Percentiles rank a stretch among this genome's conserved stretches.
phyloP scores from a whole-genome alignment of 2,797 vertebrate species.

The Lagocephalus sceleratus region DNA sequence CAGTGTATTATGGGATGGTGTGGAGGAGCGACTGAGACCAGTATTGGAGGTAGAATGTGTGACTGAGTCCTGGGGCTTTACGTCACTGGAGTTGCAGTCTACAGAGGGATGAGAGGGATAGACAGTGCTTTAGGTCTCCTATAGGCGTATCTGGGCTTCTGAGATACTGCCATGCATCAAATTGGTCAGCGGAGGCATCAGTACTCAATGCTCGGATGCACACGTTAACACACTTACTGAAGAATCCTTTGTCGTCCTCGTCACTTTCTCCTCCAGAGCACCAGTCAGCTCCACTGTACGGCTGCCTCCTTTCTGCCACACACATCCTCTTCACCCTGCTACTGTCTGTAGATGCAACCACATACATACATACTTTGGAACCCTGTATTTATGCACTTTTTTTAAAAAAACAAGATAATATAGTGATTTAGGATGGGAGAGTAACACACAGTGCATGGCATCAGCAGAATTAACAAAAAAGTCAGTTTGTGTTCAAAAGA shows the following conservation, averaged over 20 bases:
- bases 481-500: not conserved
- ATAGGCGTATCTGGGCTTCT: constrained; percentile 27
- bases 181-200: constrained; percentile 27
- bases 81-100: constrained; percentile 96
- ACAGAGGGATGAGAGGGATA: constrained; percentile 21
- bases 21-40: constrained; percentile 90
- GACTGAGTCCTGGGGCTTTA: constrained; percentile 92
- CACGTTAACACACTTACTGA: constrained; percentile 73
- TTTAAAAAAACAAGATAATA: constrained; percentile 3
- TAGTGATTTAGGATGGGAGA: constrained; percentile 1
- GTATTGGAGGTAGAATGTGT: constrained; percentile 90
- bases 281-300: constrained; percentile 82
- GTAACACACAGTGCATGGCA: not conserved
- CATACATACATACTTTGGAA: constrained; percentile 14
- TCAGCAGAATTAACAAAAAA: not conserved
- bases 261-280: constrained; percentile 84
- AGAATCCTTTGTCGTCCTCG: constrained; percentile 82
- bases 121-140: constrained; percentile 11
- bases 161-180: constrained; percentile 16
- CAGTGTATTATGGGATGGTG: constrained; percentile 87
- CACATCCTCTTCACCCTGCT: constrained; percentile 83
- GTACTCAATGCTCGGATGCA: constrained; percentile 27
- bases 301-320: constrained; percentile 76
- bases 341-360: constrained; percentile 59
- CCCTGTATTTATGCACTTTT: not conserved